Base-by-base conservation (phyloP, 2,797 vertebrate genomes). In the Paedocypris micromegethes region DNA sequence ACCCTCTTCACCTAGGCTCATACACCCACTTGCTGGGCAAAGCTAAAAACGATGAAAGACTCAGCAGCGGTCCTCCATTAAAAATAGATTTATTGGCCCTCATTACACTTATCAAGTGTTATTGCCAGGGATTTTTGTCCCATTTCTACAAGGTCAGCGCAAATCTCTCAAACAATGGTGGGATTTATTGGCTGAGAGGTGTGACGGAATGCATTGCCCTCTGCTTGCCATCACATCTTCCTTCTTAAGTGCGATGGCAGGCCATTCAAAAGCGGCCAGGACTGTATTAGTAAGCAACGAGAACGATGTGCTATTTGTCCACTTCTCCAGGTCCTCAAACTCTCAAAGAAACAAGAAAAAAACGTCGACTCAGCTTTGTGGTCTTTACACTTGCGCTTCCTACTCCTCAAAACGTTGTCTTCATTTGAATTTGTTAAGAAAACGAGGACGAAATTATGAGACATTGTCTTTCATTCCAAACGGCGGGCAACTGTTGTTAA, bases 41-140 rank as follows among this genome's bases (percentile, higher is more conserved):
- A 49, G 47, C 64, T 44, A 41, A 60, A 58, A 62, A 44, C 55
- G 39, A 64, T 64, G 68, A 62, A 62, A 72, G 52, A 56, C 45
- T 66, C 68, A 81, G 69, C 82, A 87, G 80, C 80, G 85, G 84
- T 80, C 85, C 84, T 82, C 84, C 81, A 86, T 87, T 84, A 88
- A 83, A 81, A 70, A 43, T 77, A 84, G 86, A 89, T 87, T 87
- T 85, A 89, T 86, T 80, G 77, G 75, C 70, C 44, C 38, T 79
- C 81, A 85, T 86, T 82, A 65, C 52, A 37, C 78, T 79, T 84
- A 87, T 81, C 49, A 78, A 79, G 79, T 80, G 75, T 82, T 83
- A 77, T 83, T 83, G 84, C 74, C 77, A 4, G 5, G 63, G 57
- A 23, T 79, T 78, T 67, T 62, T 78, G 60, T 73, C 77, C 71